These are phyloP conservation scores for Thalpophila matura DNA, from an alignment of 2,888 invertebrate species.

Conservation along the genomic window DNA sequence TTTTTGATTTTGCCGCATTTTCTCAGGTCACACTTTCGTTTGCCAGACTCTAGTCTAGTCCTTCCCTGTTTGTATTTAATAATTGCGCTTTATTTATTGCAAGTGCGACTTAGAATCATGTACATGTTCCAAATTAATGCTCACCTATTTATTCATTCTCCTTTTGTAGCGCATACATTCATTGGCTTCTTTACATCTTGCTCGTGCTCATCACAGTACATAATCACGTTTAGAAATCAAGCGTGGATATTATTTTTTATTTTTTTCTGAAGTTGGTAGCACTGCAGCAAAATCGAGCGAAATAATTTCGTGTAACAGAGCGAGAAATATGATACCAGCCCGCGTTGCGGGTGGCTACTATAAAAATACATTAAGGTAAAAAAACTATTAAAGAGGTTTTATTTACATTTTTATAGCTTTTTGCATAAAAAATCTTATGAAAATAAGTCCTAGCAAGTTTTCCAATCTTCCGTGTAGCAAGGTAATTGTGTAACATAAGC, in stretches of 20 bases:
- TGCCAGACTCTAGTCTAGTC: too few relatives aligned
- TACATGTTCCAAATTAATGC: too few relatives aligned
- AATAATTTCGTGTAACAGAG: slow-evolving; percentile 23
- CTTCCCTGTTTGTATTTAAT: too few relatives aligned
- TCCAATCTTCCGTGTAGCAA: slow-evolving; percentile 77
- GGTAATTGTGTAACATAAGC: slow-evolving; percentile 72
- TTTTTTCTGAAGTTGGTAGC: slow-evolving; percentile 15
- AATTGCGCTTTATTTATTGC: too few relatives aligned
- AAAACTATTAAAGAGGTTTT: neutral
- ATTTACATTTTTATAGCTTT: neutral
- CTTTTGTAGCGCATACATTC: too few relatives aligned
- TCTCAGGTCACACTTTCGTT: too few relatives aligned
- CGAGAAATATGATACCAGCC: slow-evolving; percentile 23
- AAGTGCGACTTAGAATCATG: too few relatives aligned
- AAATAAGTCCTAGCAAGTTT: slow-evolving; percentile 70
- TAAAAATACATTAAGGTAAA: neutral
- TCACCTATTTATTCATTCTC: too few relatives aligned
- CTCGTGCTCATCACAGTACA: neutral
- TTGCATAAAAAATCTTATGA: neutral
- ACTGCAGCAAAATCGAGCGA: neutral
- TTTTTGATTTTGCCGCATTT: too few relatives aligned
- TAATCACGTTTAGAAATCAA: neutral
- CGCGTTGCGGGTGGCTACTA: neutral
- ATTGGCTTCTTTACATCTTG: too few relatives aligned
- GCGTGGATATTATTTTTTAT: neutral